Evolutionary conservation across 2,797 vertebrate genomes (phyloP).

Genomic region (Xiphophorus birchmanni): DNA sequence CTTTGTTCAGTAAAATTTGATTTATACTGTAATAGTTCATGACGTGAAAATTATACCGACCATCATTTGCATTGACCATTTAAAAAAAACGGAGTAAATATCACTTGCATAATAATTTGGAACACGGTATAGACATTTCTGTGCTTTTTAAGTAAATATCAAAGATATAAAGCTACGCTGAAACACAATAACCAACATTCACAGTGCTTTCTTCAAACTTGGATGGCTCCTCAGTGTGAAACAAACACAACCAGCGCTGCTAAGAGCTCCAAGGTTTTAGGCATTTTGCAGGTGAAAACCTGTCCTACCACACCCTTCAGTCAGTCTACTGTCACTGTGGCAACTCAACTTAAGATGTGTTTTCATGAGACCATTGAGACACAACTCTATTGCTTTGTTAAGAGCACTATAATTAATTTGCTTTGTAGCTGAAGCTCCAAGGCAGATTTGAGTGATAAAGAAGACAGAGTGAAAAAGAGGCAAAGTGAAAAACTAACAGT

Average conservation of each 20-base stretch:
- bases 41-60: too few relatives aligned
- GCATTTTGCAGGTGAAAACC: constrained; percentile 71
- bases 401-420: background rate
- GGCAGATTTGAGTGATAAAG: constrained; percentile 1
- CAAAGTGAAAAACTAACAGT: background rate
- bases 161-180: constrained; percentile 20
- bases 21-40: too few relatives aligned
- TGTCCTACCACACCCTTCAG: constrained; percentile 59
- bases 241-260: constrained; percentile 16
- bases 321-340: constrained; percentile 39
- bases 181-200: constrained; percentile 50
- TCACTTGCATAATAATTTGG: too few relatives aligned
- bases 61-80: too few relatives aligned
- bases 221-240: constrained; percentile 29
- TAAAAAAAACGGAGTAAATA: too few relatives aligned
- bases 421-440: constrained; percentile 2
- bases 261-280: constrained; percentile 43
- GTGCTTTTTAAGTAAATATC: too few relatives aligned
- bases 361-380: constrained; percentile 33
- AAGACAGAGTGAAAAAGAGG: background rate
- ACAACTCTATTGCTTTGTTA: constrained; percentile 13
- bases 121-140: background rate
- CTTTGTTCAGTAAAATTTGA: too few relatives aligned
- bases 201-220: constrained; percentile 15
- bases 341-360: constrained; percentile 39